A percentile compares a stretch with the other conserved stretches of the same genome.
phyloP scores from a whole-genome alignment of 1,140 invertebrate species.

The Ooceraea biroi region DNA sequence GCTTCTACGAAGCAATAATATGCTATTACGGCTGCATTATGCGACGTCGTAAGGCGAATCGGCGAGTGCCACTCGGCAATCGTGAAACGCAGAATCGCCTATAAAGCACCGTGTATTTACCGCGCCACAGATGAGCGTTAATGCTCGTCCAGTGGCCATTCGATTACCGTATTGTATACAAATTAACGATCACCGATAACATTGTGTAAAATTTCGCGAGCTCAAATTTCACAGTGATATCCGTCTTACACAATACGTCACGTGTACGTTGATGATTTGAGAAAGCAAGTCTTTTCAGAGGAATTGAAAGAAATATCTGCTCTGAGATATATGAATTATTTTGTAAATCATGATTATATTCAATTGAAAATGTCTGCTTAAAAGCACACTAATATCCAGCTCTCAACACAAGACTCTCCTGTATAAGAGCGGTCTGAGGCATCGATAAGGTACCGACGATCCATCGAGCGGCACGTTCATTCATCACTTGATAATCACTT shows the following conservation, averaged over 20 bases:
- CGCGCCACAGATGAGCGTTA: slow-evolving; percentile 2
- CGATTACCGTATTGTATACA: slow-evolving; percentile 8
- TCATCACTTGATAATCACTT: slow-evolving; percentile 28
- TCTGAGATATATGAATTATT: too few relatives aligned
- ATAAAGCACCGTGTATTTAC: slow-evolving; percentile 36
- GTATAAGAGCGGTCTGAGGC: neutral
- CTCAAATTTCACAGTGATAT: neutral
- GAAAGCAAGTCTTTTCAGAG: neutral
- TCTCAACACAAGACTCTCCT: neutral
- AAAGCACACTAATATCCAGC: neutral
- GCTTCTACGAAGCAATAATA: slow-evolving; percentile 8
- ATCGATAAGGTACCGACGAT: slow-evolving; percentile 13
- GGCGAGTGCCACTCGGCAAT: neutral
- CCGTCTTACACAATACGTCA: neutral
- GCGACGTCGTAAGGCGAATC: neutral
- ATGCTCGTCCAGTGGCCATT: slow-evolving; percentile 7
- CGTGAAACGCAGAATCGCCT: neutral
- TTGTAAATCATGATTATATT: too few relatives aligned
- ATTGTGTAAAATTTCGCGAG: slow-evolving; percentile 11
- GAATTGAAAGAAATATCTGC: neutral
- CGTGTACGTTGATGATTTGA: neutral
- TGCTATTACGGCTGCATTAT: slow-evolving; percentile 6
- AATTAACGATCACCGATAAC: slow-evolving; percentile 6
- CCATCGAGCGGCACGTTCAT: slow-evolving; percentile 14
- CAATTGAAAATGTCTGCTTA: too few relatives aligned